Conservation (phyloP, 1,140 invertebrate genomes). For the Trigoniulus corallinus region DNA sequence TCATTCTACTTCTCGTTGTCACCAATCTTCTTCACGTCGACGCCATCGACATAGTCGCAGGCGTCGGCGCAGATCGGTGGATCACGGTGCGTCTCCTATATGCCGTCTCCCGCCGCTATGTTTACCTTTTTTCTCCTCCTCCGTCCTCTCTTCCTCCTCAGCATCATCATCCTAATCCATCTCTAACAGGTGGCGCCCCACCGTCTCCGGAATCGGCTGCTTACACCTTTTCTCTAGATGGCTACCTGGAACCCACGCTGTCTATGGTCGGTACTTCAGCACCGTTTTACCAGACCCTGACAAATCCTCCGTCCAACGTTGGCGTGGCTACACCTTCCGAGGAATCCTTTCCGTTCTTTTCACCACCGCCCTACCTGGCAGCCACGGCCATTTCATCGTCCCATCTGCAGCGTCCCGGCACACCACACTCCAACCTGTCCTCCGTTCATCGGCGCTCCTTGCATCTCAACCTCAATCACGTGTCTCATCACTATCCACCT, state of each 20-base stretch:
- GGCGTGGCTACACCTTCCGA: conserved; percentile 38
- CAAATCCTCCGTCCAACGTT: conserved; percentile 9
- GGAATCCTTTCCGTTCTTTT: conserved; percentile 63
- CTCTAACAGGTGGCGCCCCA: conserved; percentile 28
- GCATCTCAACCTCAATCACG: background rate
- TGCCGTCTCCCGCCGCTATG: too few relatives aligned
- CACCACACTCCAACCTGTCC: background rate
- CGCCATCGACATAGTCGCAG: conserved; percentile 15
- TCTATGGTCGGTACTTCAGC: conserved; percentile 4
- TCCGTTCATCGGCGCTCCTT: background rate
- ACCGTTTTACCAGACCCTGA: conserved; percentile 3
- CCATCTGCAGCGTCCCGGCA: background rate
- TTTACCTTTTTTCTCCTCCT: background rate
- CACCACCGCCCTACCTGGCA: conserved; percentile 18
- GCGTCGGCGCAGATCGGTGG: conserved; percentile 16
- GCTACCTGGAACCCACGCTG: conserved; percentile 52
- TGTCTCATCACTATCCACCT: background rate
- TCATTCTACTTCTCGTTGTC: conserved; percentile 11
- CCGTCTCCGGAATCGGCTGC: conserved; percentile 61
- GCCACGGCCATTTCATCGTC: background rate
- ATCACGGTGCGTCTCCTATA: too few relatives aligned
- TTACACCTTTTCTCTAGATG: conserved; percentile 63
- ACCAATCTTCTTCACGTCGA: conserved; percentile 8
- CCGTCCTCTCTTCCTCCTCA: background rate
- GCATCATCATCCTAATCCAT: conserved; percentile 8